Evolutionary conservation across 2,888 invertebrate species (phyloP).

Genomic region (Eupeodes latifasciatus): DNA sequence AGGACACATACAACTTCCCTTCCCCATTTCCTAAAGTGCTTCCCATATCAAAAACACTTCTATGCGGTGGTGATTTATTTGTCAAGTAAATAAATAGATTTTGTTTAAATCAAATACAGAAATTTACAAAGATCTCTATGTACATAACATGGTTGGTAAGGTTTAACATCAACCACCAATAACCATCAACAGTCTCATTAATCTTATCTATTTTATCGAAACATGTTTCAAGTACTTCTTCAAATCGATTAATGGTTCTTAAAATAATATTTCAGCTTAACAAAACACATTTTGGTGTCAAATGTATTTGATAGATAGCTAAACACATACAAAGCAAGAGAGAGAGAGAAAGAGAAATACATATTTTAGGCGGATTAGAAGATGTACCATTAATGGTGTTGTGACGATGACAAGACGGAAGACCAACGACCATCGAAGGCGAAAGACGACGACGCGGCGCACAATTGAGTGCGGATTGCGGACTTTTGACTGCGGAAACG

Average conservation of each 20-base stretch:
- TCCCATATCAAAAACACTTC: neutral
- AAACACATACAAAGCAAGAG: too few species aligned
- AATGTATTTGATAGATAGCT: neutral
- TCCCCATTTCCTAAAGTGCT: neutral
- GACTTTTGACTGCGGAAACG: too few species aligned
- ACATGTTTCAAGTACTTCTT: neutral
- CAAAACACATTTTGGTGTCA: slow-evolving; percentile 5
- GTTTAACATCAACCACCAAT: neutral
- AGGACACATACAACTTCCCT: neutral
- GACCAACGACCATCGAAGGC: too few species aligned
- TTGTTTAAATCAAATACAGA: slow-evolving; percentile 7
- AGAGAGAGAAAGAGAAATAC: neutral
- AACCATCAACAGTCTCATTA: slow-evolving; percentile 6
- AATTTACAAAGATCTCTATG: neutral
- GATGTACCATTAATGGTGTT: too few species aligned
- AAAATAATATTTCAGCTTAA: neutral
- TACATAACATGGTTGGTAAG: neutral
- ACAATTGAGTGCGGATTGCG: too few species aligned
- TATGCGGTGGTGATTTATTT: neutral
- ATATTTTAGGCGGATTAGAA: neutral
- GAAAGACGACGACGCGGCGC: too few species aligned
- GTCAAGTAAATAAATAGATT: neutral
- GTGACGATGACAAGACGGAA: too few species aligned
- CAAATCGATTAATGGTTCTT: slow-evolving; percentile 7
- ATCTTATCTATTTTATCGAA: slow-evolving; percentile 25